These are phyloP conservation scores for Rotaria magnacalcarata DNA, from an alignment of 2,888 invertebrate genomes.

Conservation along the genomic window DNA sequence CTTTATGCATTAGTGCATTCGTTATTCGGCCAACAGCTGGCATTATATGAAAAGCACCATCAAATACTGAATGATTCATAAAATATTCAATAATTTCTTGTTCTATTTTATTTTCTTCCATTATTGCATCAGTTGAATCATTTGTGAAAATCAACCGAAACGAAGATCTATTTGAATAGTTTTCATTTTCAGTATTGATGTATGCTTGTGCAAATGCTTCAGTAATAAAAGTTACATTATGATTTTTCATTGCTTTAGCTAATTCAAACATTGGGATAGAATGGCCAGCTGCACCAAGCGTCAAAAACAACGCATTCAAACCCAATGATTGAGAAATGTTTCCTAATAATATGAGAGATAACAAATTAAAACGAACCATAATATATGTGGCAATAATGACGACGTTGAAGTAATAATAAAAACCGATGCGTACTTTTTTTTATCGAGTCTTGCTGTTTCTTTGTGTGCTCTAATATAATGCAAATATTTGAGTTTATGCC, in stretches of 20 bases:
- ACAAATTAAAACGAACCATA: no score
- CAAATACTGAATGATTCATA: neutral
- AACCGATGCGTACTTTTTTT: no score
- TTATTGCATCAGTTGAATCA: neutral
- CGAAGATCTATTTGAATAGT: neutral
- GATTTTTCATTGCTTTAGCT: neutral
- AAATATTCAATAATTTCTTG: neutral
- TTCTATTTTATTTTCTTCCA: neutral
- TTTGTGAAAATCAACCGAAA: neutral
- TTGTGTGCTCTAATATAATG: no score
- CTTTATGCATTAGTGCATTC: neutral
- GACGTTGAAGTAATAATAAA: no score
- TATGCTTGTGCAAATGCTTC: neutral
- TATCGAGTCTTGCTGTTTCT: no score
- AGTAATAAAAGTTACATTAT: neutral
- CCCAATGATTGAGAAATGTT: neutral
- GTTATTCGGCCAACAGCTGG: neutral
- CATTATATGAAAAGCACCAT: neutral
- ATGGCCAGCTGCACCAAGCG: neutral
- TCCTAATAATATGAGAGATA: no score
- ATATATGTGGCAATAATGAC: no score
- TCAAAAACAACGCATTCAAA: neutral
- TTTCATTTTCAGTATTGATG: neutral
- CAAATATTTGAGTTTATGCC: no score
- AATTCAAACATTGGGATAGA: neutral